Conservation (phyloP, 2,888 invertebrate species). For the Osmoderma eremita region DNA sequence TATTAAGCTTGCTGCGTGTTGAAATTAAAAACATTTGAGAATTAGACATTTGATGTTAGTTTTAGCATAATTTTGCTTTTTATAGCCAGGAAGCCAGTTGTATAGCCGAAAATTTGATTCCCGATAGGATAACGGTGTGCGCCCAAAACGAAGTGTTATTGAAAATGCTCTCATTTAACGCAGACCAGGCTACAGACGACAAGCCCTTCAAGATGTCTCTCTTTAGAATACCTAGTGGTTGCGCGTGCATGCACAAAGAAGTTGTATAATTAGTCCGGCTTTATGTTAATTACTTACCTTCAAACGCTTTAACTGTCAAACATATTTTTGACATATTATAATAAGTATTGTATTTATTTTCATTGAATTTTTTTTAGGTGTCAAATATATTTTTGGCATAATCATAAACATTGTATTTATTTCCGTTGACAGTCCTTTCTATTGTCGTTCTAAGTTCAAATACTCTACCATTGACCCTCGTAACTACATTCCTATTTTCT, state of each 20-base stretch:
- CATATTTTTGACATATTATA: too few species aligned
- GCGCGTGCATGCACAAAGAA: slow-evolving; percentile 2
- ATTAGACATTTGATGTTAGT: background rate
- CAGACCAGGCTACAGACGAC: background rate
- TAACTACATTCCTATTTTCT: too few species aligned
- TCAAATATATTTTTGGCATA: too few species aligned
- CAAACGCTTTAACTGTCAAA: too few species aligned
- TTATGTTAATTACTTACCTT: too few species aligned
- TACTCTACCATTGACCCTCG: too few species aligned
- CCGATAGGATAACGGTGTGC: background rate
- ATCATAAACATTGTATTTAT: too few species aligned
- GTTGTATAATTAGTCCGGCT: background rate
- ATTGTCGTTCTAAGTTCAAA: too few species aligned
- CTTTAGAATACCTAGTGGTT: slow-evolving; percentile 21
- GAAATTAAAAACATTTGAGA: background rate
- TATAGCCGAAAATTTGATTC: background rate
- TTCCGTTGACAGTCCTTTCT: too few species aligned
- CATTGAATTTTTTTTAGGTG: too few species aligned
- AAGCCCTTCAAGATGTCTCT: slow-evolving; percentile 6
- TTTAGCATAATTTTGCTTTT: slow-evolving; percentile 3
- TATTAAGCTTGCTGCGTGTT: background rate
- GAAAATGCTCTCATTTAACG: slow-evolving; percentile 15
- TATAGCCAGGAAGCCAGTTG: slow-evolving; percentile 5
- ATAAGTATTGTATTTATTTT: too few species aligned
- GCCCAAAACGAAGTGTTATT: background rate